Conservation (phyloP, 2,888 invertebrate genomes). For the Heliconius sara region DNA sequence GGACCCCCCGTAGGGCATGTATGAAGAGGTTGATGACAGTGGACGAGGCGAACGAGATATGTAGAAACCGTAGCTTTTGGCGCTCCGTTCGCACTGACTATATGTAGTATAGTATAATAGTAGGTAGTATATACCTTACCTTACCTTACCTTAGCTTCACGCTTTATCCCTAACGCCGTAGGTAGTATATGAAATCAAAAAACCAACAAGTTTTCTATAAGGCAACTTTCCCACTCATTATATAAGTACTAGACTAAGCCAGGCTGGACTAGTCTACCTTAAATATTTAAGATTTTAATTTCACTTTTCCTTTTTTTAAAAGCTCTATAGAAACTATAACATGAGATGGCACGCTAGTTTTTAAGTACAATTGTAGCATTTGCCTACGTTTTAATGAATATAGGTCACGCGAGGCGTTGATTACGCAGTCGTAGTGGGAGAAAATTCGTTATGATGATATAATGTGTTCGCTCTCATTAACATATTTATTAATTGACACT, state of each 20-base stretch:
- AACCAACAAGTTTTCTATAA: neutral
- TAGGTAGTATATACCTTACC: no score
- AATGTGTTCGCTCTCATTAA: slow-evolving; percentile 38
- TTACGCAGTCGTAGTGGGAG: slow-evolving; percentile 30
- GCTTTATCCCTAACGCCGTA: no score
- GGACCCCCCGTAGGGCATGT: no score
- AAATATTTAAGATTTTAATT: neutral
- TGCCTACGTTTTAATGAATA: slow-evolving; percentile 34
- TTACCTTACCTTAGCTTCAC: no score
- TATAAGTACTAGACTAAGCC: neutral
- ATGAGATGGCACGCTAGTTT: slow-evolving; percentile 14
- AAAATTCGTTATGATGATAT: slow-evolving; percentile 38
- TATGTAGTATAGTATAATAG: no score
- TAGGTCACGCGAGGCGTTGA: slow-evolving; percentile 38
- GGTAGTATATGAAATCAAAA: neutral
- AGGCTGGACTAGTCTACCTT: neutral
- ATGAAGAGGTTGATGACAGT: no score
- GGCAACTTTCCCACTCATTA: neutral
- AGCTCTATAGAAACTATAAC: neutral
- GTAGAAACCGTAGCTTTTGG: no score
- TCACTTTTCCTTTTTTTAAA: slow-evolving; percentile 16
- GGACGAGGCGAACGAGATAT: no score
- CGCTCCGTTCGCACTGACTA: no score
- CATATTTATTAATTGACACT: slow-evolving; percentile 31
- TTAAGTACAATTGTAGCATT: slow-evolving; percentile 27